Conservation (phyloP, 2,113 vertebrate genomes). For the Cettia cetti region DNA sequence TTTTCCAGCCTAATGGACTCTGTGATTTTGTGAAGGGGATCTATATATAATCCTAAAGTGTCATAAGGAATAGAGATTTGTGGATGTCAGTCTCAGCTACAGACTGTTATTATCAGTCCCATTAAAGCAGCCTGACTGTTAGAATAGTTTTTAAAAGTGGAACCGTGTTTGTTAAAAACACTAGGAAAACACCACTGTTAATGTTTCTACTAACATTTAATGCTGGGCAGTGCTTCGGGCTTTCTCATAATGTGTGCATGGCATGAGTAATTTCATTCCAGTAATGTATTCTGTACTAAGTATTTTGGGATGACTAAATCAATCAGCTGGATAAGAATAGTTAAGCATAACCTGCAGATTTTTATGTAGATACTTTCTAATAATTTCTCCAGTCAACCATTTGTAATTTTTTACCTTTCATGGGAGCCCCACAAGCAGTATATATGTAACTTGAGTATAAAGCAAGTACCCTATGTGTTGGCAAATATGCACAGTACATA, state of each 20-base stretch:
- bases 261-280: not conserved
- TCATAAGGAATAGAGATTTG: not conserved
- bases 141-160: not conserved
- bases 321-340: not conserved
- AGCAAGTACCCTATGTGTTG: not conserved
- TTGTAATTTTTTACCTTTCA: not conserved
- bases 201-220: not conserved
- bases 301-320: not conserved
- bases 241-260: accelerated
- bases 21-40: not conserved
- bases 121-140: not conserved
- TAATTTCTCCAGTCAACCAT: not conserved
- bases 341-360: not conserved
- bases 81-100: not conserved
- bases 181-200: not conserved
- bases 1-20: not conserved
- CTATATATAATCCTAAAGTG: not conserved
- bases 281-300: not conserved
- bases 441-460: not conserved
- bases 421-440: not conserved
- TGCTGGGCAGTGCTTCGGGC: not conserved
- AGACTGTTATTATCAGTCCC: not conserved
- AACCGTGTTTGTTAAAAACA: accelerated
- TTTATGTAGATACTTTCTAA: not conserved
- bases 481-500: not conserved